Conservation (phyloP, 1,140 invertebrate species). For the Habropoda laboriosa region DNA sequence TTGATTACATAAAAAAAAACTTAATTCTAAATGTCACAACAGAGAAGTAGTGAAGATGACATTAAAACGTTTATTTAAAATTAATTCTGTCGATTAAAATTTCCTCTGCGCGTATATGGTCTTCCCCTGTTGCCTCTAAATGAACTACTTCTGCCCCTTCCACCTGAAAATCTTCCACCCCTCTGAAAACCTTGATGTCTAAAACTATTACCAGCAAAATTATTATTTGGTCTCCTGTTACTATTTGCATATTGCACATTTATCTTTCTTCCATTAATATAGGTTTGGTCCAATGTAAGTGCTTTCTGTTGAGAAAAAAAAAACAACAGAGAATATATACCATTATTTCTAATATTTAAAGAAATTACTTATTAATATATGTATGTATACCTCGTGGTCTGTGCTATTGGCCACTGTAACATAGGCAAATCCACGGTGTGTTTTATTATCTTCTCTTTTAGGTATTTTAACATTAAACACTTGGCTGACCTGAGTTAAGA, state of each 20-base stretch:
- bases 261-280: conserved; percentile 77
- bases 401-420: conserved; percentile 77
- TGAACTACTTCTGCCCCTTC: conserved; percentile 44
- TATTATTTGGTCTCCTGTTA: conserved; percentile 72
- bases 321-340: conserved; percentile 1
- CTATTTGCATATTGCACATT: conserved; percentile 78
- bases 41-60: neutral
- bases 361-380: conserved; percentile 25
- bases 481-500: conserved; percentile 76
- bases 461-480: conserved; percentile 79
- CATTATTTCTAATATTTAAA: conserved; percentile 32
- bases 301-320: conserved; percentile 80
- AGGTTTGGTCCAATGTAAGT: conserved; percentile 79
- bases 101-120: neutral
- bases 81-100: conserved; percentile 23
- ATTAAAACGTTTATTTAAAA: conserved; percentile 2
- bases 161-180: conserved; percentile 77
- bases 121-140: conserved; percentile 1
- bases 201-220: conserved; percentile 79
- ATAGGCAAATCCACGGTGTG: conserved; percentile 80
- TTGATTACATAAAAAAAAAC: conserved; percentile 30
- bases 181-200: conserved; percentile 80
- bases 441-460: conserved; percentile 68
- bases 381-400: conserved; percentile 78
- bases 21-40: conserved; percentile 32